These are phyloP conservation scores for Callorhinus ursinus DNA, from an alignment of 2,113 vertebrate species.

Conservation along the genomic window DNA sequence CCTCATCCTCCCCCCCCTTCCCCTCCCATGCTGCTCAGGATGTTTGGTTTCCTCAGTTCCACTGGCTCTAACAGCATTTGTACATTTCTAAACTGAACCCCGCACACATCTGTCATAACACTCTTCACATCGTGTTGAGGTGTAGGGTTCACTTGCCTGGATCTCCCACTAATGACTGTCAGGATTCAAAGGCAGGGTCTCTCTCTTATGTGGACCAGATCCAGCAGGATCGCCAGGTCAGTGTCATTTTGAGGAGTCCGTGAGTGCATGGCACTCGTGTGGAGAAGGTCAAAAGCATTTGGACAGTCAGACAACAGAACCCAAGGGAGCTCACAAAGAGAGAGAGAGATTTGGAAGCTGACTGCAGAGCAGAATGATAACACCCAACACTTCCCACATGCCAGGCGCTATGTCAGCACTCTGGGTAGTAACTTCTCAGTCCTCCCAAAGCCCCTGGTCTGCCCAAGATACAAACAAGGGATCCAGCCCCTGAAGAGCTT, in stretches of 20 bases:
- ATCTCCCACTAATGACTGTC: neutral
- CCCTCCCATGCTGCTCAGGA: neutral
- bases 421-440: neutral
- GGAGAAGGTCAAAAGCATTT: neutral
- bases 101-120: neutral
- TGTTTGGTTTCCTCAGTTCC: neutral
- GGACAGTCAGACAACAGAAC: neutral
- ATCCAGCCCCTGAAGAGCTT: neutral
- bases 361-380: neutral
- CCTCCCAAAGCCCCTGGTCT: neutral
- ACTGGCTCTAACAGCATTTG: neutral
- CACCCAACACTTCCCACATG: neutral
- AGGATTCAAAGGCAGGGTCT: neutral
- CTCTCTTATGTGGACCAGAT: neutral
- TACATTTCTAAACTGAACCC: neutral
- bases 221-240: neutral
- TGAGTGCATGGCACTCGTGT: rapidly evolving
- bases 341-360: neutral
- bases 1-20: neutral
- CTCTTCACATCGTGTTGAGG: neutral
- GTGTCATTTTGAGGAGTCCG: neutral
- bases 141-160: neutral
- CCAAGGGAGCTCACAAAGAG: neutral
- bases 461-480: neutral
- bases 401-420: neutral